A percentile compares a stretch with the other conserved stretches of the same genome.
phyloP scores from a whole-genome alignment of 35 echinoderm and acorn worm species.

The Strongylocentrotus purpuratus region DNA sequence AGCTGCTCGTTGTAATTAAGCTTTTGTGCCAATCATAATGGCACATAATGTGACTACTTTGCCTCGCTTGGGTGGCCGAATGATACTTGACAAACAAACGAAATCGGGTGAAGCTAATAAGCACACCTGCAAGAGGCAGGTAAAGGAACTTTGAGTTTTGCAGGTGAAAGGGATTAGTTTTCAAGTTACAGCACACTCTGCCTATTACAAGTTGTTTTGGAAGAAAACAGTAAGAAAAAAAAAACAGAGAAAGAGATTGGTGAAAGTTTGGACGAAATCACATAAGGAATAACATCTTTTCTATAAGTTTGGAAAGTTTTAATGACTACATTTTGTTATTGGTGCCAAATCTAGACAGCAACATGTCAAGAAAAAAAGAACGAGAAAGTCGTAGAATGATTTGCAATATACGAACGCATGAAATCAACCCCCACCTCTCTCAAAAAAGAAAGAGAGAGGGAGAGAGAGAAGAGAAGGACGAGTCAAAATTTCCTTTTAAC shows the following conservation, averaged over 20 bases:
- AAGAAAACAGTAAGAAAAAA: background rate
- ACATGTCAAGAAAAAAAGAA: too few species aligned
- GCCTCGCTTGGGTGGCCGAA: background rate
- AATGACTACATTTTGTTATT: background rate
- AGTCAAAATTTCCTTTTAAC: too few species aligned
- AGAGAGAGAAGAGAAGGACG: too few species aligned
- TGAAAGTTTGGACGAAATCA: background rate
- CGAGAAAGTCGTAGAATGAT: too few species aligned
- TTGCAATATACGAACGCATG: too few species aligned
- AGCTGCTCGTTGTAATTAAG: conserved; percentile 1
- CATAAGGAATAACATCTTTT: background rate
- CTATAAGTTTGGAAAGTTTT: background rate
- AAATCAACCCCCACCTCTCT: too few species aligned
- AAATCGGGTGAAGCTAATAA: background rate
- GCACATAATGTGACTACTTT: background rate
- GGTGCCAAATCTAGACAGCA: background rate
- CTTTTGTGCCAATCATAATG: background rate
- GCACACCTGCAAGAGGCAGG: background rate
- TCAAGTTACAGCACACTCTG: too few species aligned
- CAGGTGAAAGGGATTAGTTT: background rate
- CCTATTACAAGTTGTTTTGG: background rate
- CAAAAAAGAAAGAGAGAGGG: too few species aligned
- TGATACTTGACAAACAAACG: background rate
- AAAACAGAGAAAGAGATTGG: background rate
- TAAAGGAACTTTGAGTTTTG: background rate